Percentiles rank a stretch among this genome's conserved stretches.
Conservation (phyloP, 2,888 invertebrate genomes). For the Trachelus stipa region DNA sequence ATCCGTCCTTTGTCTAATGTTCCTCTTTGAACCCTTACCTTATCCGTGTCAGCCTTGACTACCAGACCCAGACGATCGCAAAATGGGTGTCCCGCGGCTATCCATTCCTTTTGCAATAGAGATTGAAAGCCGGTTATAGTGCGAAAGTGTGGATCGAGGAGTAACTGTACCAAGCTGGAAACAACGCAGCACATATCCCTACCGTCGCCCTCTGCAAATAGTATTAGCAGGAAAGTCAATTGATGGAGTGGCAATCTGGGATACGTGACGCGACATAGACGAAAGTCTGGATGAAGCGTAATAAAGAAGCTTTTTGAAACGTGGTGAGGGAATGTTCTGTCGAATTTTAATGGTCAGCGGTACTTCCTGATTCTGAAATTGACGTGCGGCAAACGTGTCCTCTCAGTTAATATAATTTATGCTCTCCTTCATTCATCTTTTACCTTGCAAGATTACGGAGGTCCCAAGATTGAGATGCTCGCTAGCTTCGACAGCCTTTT, state of each 20-base stretch:
- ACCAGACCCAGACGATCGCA: constrained; percentile 80
- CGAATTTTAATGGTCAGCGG: no score
- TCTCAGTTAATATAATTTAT: no score
- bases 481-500: constrained; percentile 80
- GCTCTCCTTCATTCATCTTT: background rate
- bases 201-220: constrained; percentile 76
- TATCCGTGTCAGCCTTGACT: constrained; percentile 71
- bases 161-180: constrained; percentile 86
- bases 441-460: constrained; percentile 90
- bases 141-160: constrained; percentile 86
- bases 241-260: no score
- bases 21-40: constrained; percentile 42
- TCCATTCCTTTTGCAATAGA: constrained; percentile 95
- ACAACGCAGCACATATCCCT: constrained; percentile 90
- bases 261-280: no score
- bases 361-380: no score
- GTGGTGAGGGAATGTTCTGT: no score
- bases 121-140: constrained; percentile 90
- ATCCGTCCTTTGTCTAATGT: background rate
- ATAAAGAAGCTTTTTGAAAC: no score
- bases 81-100: constrained; percentile 92
- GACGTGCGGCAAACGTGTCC: no score
- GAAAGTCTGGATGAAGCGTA: no score
- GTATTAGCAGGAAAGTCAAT: background rate
- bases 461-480: constrained; percentile 73